phyloP scores from a whole-genome alignment of 2,888 invertebrate species.

The Nomada ruficornis region DNA sequence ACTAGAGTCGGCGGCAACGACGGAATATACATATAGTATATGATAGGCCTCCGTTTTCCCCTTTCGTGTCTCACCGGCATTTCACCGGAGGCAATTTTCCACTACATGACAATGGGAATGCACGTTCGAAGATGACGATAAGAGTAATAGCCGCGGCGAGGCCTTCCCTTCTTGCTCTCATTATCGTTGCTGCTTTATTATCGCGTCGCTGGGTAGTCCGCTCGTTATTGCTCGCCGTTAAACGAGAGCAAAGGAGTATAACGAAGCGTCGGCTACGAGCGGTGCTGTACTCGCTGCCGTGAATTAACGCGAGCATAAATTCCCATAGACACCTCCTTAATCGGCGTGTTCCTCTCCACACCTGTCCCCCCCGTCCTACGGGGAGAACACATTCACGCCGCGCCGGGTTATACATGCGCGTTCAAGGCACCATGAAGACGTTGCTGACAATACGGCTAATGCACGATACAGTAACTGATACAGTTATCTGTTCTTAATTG shows the following conservation, averaged over 20 bases:
- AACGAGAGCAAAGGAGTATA: slow-evolving; percentile 76
- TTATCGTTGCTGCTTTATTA: slow-evolving; percentile 73
- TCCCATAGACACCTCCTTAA: slow-evolving; percentile 74
- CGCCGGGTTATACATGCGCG: slow-evolving; percentile 20
- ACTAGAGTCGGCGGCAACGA: neutral
- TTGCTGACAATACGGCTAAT: slow-evolving; percentile 62
- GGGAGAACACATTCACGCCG: slow-evolving; percentile 39
- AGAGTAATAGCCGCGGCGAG: slow-evolving; percentile 64
- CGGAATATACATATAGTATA: neutral
- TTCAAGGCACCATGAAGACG: slow-evolving; percentile 49
- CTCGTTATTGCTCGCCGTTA: slow-evolving; percentile 75
- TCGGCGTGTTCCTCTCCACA: slow-evolving; percentile 67
- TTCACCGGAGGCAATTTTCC: slow-evolving; percentile 49
- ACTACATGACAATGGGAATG: slow-evolving; percentile 59
- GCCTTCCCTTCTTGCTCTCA: slow-evolving; percentile 63
- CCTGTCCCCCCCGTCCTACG: slow-evolving; percentile 27
- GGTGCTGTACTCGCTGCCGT: slow-evolving; percentile 53
- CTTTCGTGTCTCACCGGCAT: slow-evolving; percentile 31
- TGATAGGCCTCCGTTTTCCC: slow-evolving; percentile 10
- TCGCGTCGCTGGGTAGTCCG: slow-evolving; percentile 60
- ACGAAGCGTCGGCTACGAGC: slow-evolving; percentile 51
- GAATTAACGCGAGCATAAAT: slow-evolving; percentile 75
- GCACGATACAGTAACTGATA: slow-evolving; percentile 67
- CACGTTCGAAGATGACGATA: slow-evolving; percentile 67
- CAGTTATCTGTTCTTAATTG: slow-evolving; percentile 69